Evolutionary conservation across 2,888 invertebrate species (phyloP).

Genomic region (Drosophila subsilvestris): DNA sequence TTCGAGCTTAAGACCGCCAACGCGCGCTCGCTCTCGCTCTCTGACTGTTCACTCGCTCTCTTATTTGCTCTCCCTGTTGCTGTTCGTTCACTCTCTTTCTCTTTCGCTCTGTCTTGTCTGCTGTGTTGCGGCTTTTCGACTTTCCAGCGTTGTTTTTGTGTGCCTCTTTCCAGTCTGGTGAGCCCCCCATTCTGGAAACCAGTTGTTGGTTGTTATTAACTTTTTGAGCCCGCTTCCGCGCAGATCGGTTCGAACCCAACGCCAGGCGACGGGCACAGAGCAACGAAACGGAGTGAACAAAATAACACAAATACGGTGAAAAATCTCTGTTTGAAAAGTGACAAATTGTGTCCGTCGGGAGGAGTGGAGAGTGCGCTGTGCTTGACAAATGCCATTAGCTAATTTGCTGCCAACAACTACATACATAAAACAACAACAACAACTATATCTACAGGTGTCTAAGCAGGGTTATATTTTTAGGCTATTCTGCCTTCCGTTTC

Average conservation of each 20-base stretch:
- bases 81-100: constrained; percentile 5
- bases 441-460: constrained; percentile 57
- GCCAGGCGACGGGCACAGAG: neutral
- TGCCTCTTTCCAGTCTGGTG: constrained; percentile 29
- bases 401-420: constrained; percentile 15
- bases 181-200: constrained; percentile 54
- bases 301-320: constrained; percentile 9
- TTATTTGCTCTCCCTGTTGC: neutral
- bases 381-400: constrained; percentile 23
- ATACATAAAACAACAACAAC: constrained; percentile 3
- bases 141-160: constrained; percentile 50
- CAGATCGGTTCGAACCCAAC: constrained; percentile 55
- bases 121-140: constrained; percentile 28
- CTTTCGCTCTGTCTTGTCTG: constrained; percentile 7
- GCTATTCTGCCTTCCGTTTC: constrained; percentile 10
- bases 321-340: constrained; percentile 64
- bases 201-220: constrained; percentile 76
- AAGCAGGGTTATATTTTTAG: neutral
- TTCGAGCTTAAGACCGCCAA: constrained; percentile 53
- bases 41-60: constrained; percentile 16
- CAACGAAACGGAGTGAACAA: neutral
- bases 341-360: constrained; percentile 53
- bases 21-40: constrained; percentile 10
- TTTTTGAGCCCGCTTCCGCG: constrained; percentile 62
- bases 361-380: constrained; percentile 15